phyloP scores from a whole-genome alignment of 2,888 invertebrate species.

The Cheiracanthium punctorium region DNA sequence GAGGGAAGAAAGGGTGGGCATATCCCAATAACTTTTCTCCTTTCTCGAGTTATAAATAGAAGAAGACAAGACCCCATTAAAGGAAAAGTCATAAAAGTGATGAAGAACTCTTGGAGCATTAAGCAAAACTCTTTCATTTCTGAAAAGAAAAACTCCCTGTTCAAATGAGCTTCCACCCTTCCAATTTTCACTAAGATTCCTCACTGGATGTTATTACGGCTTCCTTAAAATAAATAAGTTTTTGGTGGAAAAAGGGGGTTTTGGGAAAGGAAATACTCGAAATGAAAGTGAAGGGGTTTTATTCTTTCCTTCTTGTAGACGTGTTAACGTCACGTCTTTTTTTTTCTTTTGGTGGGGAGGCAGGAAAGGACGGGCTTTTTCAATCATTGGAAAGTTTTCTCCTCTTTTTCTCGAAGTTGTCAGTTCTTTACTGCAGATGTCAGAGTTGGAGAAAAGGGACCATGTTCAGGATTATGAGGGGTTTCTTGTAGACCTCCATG shows the following conservation, averaged over 20 bases:
- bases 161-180: not conserved
- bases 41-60: slow-evolving; percentile 20
- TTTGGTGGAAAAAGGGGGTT: not conserved
- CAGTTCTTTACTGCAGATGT: slow-evolving; percentile 61
- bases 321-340: slow-evolving; percentile 51
- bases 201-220: slow-evolving; percentile 38
- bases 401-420: slow-evolving; percentile 30
- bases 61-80: slow-evolving; percentile 23
- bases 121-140: slow-evolving; percentile 50
- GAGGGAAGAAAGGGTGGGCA: not conserved
- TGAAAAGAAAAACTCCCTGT: not conserved
- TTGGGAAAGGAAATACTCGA: slow-evolving; percentile 9
- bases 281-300: slow-evolving; percentile 37
- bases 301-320: slow-evolving; percentile 18
- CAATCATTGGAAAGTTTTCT: slow-evolving; percentile 51
- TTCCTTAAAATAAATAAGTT: slow-evolving; percentile 61
- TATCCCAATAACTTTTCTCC: slow-evolving; percentile 3
- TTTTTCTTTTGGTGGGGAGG: too few relatives aligned
- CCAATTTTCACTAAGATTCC: slow-evolving; percentile 56
- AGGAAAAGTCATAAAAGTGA: slow-evolving; percentile 56
- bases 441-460: slow-evolving; percentile 22
- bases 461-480: not conserved
- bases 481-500: not conserved
- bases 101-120: slow-evolving; percentile 37
- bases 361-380: slow-evolving; percentile 30